A percentile compares a stretch with the other conserved stretches of the same genome.
These are phyloP conservation scores for Dicrurus megarhynchus DNA, from an alignment of 2,113 vertebrate genomes.

Conservation along the genomic window DNA sequence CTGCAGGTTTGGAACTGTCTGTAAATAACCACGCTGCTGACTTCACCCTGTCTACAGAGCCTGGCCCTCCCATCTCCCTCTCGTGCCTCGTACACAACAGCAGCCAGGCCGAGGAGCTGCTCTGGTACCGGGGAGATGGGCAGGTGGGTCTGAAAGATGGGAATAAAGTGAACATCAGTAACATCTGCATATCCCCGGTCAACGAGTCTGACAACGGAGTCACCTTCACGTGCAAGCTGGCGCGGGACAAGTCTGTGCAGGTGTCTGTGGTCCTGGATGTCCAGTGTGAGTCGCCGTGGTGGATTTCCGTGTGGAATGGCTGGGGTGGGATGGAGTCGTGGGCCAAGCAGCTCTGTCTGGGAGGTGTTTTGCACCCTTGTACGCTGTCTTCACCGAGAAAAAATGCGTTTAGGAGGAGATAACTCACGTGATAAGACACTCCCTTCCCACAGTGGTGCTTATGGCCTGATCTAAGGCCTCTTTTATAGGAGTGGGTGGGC, in stretches of 20 bases:
- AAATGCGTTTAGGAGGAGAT: slow-evolving; percentile 13
- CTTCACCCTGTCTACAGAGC: background rate
- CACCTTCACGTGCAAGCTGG: slow-evolving; percentile 71
- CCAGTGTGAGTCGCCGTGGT: slow-evolving; percentile 67
- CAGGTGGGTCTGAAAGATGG: slow-evolving; percentile 56
- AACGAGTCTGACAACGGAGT: slow-evolving; percentile 52
- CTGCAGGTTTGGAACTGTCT: slow-evolving; percentile 64
- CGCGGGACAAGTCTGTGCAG: slow-evolving; percentile 33
- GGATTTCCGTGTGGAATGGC: background rate
- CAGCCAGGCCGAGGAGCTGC: slow-evolving; percentile 62
- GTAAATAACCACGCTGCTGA: slow-evolving; percentile 52
- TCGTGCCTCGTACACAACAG: slow-evolving; percentile 59
- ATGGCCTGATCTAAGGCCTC: background rate
- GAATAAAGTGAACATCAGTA: slow-evolving; percentile 74
- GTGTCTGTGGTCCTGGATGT: slow-evolving; percentile 72
- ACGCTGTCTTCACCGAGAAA: background rate
- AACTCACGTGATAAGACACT: background rate
- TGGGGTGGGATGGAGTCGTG: background rate
- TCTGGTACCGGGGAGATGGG: slow-evolving; percentile 66
- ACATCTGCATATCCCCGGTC: slow-evolving; percentile 69
- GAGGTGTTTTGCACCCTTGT: background rate
- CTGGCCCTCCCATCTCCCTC: slow-evolving; percentile 8
- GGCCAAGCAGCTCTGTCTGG: background rate
- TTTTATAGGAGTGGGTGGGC: slow-evolving; percentile 25
- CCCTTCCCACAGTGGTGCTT: background rate